Conservation (phyloP, 2,888 invertebrate species). For the Sceliomorpha sp. region DNA sequence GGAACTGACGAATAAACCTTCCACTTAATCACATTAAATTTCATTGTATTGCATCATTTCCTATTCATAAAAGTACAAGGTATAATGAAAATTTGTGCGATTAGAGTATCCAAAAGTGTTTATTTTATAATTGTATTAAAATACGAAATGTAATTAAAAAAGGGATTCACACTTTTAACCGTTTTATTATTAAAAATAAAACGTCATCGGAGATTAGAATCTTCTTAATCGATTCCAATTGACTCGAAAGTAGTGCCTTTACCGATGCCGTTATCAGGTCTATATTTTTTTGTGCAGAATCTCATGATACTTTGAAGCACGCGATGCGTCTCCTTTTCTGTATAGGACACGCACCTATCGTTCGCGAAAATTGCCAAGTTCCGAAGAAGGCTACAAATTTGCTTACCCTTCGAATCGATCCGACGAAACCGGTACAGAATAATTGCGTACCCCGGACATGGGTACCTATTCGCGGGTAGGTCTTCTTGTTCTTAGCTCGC, state of each 20-base stretch:
- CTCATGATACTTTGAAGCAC: conserved; percentile 26
- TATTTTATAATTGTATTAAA: no score
- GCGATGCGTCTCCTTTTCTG: conserved; percentile 25
- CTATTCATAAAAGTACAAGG: no score
- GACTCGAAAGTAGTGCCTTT: conserved; percentile 15
- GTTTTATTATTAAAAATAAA: no score
- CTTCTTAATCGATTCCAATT: conserved; percentile 18
- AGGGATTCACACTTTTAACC: no score
- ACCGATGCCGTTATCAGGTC: conserved; percentile 13
- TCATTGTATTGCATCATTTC: no score
- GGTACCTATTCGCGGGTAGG: conserved; percentile 7
- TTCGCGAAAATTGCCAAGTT: conserved; percentile 18
- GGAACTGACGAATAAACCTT: no score
- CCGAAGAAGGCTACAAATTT: conserved; percentile 19
- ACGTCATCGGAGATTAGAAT: conserved; percentile 5
- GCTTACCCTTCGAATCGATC: conserved; percentile 40
- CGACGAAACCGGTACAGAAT: conserved; percentile 43
- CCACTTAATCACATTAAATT: no score
- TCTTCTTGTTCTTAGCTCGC: no score
- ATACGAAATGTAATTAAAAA: no score
- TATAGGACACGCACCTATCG: conserved; percentile 18
- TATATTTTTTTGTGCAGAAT: conserved; percentile 12
- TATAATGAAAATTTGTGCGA: no score
- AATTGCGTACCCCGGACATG: conserved; percentile 30
- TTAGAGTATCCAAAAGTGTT: no score